These are phyloP conservation scores for Neodiprion virginianus DNA, from an alignment of 1,140 invertebrate species.

Conservation along the genomic window DNA sequence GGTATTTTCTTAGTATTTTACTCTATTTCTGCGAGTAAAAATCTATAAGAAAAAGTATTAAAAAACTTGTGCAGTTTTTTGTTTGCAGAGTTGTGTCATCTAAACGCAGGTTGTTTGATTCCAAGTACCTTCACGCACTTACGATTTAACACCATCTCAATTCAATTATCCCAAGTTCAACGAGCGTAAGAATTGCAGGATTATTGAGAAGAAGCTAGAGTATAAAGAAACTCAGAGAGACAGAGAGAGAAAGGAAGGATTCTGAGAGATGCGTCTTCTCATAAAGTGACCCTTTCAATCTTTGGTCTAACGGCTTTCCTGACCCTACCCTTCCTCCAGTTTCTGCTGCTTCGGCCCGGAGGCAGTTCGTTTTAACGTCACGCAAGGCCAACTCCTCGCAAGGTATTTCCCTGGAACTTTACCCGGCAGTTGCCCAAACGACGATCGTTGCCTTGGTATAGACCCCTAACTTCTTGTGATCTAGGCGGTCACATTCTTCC, in stretches of 20 bases:
- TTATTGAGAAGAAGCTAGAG: not conserved
- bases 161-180: not conserved
- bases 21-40: no score
- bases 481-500: not conserved
- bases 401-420: not conserved
- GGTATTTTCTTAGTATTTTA: no score
- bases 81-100: no score
- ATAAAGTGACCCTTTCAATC: constrained; percentile 5
- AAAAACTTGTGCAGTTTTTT: no score
- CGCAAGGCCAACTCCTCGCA: not conserved
- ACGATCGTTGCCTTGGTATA: not conserved
- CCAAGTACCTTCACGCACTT: no score
- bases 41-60: no score
- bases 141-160: not conserved
- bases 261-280: not conserved
- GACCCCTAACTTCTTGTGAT: not conserved
- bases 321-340: not conserved
- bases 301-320: not conserved
- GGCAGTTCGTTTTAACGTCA: not conserved
- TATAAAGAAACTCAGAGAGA: not conserved
- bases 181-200: not conserved
- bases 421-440: not conserved
- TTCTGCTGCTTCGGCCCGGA: not conserved
- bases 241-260: not conserved
- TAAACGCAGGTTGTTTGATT: no score